Conservation (phyloP, 2,797 vertebrate genomes). For the Oryzias sinensis region DNA sequence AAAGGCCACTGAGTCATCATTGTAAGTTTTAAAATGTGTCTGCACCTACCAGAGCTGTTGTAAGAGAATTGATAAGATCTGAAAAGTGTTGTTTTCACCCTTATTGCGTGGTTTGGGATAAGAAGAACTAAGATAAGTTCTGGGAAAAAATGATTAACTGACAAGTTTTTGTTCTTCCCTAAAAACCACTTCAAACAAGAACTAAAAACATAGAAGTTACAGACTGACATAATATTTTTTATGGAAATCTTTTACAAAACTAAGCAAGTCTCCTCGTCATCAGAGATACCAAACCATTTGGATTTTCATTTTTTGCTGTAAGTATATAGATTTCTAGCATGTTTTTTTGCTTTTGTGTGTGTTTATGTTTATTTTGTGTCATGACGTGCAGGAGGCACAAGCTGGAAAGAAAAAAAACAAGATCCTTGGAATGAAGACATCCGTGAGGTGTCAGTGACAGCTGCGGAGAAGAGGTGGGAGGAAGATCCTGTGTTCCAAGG, state of each 20-base stretch:
- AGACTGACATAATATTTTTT: slow-evolving; percentile 45
- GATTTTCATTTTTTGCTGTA: slow-evolving; percentile 39
- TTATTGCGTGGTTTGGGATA: no score
- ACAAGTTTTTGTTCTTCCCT: no score
- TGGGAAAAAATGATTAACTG: no score
- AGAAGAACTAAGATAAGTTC: no score
- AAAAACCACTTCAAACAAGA: background rate
- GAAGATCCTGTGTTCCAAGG: slow-evolving; percentile 32
- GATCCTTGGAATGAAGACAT: slow-evolving; percentile 49
- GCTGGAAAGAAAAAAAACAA: slow-evolving; percentile 54
- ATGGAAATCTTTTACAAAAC: slow-evolving; percentile 58
- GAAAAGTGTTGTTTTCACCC: no score
- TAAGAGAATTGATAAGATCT: no score
- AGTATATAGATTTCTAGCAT: slow-evolving; percentile 22
- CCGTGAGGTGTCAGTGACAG: slow-evolving; percentile 44
- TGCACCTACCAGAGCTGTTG: no score
- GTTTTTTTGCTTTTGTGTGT: slow-evolving; percentile 11
- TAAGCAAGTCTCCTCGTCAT: slow-evolving; percentile 49
- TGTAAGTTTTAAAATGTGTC: no score
- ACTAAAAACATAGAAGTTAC: slow-evolving; percentile 26
- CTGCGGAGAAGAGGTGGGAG: slow-evolving; percentile 23
- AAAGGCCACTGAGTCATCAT: no score
- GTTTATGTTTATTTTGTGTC: slow-evolving; percentile 21
- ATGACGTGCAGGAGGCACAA: slow-evolving; percentile 19
- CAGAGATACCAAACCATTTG: slow-evolving; percentile 38